phyloP scores from a whole-genome alignment of 2,888 invertebrate species.

The Drosophila multiciliata region DNA sequence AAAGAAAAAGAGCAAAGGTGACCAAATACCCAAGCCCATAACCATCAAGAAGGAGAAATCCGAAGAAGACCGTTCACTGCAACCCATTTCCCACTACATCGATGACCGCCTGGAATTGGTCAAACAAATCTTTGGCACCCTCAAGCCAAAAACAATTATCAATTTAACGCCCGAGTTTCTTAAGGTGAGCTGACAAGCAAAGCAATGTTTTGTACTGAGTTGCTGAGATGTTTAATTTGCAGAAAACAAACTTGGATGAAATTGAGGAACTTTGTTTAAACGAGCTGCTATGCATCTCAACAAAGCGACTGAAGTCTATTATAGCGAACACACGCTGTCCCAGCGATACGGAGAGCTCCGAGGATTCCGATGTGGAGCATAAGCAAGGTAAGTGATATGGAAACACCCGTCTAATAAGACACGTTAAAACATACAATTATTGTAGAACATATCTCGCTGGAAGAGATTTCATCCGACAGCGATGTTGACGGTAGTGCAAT shows the following conservation, averaged over 20 bases:
- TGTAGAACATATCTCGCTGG: slow-evolving; percentile 87
- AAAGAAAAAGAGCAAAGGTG: slow-evolving; percentile 73
- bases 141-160: slow-evolving; percentile 87
- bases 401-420: neutral
- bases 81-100: slow-evolving; percentile 86
- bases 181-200: slow-evolving; percentile 68
- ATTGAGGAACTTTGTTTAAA: slow-evolving; percentile 87
- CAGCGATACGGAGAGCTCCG: slow-evolving; percentile 84
- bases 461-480: slow-evolving; percentile 87
- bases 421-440: neutral
- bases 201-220: neutral
- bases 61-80: slow-evolving; percentile 85
- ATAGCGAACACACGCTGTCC: slow-evolving; percentile 85
- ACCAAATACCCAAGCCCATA: slow-evolving; percentile 82
- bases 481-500: slow-evolving; percentile 75
- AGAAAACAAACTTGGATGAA: slow-evolving; percentile 85
- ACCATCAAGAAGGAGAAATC: slow-evolving; percentile 83
- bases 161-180: slow-evolving; percentile 87
- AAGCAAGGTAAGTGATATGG: slow-evolving; percentile 73
- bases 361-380: slow-evolving; percentile 83
- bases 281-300: slow-evolving; percentile 88
- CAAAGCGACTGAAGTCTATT: slow-evolving; percentile 87
- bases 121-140: slow-evolving; percentile 87
- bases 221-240: neutral
- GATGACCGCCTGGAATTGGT: slow-evolving; percentile 87